These are phyloP conservation scores for Eunapius fragilis DNA, from an alignment of 37 sponge, comb jelly and placozoan genomes.

Conservation along the genomic window DNA sequence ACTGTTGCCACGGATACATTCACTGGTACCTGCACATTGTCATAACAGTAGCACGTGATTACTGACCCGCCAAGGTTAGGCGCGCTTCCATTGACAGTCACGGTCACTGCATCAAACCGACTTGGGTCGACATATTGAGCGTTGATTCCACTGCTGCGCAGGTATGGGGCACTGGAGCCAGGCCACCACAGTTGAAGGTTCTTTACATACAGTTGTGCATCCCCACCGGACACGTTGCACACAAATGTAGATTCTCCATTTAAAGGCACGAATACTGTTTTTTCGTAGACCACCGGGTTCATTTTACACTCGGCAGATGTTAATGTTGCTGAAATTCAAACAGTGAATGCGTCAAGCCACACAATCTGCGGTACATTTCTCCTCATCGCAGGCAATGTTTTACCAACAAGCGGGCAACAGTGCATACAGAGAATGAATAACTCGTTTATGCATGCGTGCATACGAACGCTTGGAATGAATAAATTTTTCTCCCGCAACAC, in stretches of 20 bases:
- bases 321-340: not conserved
- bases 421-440: no score
- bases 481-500: no score
- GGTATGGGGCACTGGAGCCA: no score
- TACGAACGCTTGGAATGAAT: no score
- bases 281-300: not conserved
- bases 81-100: not conserved
- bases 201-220: not conserved
- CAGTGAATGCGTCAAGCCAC: no score
- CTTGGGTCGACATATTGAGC: not conserved
- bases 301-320: not conserved
- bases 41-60: not conserved
- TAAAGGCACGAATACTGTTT: not conserved
- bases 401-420: no score
- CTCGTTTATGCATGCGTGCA: no score
- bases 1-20: not conserved
- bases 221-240: not conserved
- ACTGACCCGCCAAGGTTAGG: not conserved
- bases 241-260: not conserved
- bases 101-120: not conserved
- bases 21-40: not conserved
- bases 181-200: no score
- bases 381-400: no score
- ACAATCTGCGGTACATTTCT: no score
- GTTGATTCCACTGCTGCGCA: no score